Percentiles rank a stretch among this genome's conserved stretches.
Evolutionary conservation across 1,140 invertebrate species (phyloP).

Genomic region (Triops cancriformis): DNA sequence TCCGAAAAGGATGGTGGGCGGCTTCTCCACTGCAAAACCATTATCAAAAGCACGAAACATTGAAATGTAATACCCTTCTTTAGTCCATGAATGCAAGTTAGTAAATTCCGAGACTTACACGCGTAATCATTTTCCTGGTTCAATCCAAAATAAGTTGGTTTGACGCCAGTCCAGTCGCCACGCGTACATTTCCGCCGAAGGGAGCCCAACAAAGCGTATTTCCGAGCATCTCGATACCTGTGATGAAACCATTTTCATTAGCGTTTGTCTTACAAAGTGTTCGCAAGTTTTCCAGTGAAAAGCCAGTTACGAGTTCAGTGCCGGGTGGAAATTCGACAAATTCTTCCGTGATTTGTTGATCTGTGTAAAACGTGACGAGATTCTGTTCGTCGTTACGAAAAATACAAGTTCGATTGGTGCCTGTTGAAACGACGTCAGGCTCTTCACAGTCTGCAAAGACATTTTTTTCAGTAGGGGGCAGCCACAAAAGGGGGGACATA

Average conservation of each 20-base stretch:
- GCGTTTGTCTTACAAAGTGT: background rate
- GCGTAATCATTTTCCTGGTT: conserved; percentile 79
- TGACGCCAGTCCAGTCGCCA: conserved; percentile 67
- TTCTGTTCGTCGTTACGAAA: conserved; percentile 66
- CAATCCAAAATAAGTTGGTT: conserved; percentile 65
- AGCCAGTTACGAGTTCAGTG: conserved; percentile 56
- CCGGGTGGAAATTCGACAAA: conserved; percentile 64
- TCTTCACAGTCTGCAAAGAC: conserved; percentile 24
- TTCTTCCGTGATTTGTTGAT: conserved; percentile 62
- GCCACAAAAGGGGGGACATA: background rate
- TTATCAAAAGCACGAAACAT: too few species aligned
- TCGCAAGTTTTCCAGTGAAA: background rate
- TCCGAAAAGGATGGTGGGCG: conserved; percentile 72
- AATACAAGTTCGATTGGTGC: conserved; percentile 54
- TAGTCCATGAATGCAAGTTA: background rate
- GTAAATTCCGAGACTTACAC: conserved; percentile 45
- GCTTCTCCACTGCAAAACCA: conserved; percentile 59
- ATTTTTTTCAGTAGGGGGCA: background rate
- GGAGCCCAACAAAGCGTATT: conserved; percentile 50
- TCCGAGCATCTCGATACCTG: conserved; percentile 57
- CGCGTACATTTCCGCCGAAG: conserved; percentile 56
- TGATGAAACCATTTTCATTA: background rate
- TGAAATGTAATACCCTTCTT: background rate
- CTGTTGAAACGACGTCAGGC: conserved; percentile 18
- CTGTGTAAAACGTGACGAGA: conserved; percentile 67